Evolutionary conservation across 2,888 invertebrate genomes (phyloP).

Genomic region (Callosobruchus maculatus): DNA sequence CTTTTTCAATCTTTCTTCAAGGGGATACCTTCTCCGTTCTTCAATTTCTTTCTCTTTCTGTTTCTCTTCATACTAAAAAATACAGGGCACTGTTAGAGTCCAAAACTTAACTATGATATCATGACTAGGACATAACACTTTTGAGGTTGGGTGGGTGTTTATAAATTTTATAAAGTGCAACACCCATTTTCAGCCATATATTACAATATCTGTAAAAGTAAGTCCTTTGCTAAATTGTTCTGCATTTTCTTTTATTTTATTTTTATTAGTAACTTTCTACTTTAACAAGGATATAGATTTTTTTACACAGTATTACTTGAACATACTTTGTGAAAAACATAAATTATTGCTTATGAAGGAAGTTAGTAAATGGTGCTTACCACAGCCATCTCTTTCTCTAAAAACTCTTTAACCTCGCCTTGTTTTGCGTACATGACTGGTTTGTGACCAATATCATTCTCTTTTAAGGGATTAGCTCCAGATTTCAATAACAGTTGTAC

Average conservation of each 20-base stretch:
- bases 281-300: too few species aligned
- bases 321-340: too few species aligned
- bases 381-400: slow-evolving; percentile 54
- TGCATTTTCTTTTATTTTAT: too few species aligned
- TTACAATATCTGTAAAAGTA: too few species aligned
- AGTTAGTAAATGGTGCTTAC: slow-evolving; percentile 28
- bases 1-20: slow-evolving; percentile 78
- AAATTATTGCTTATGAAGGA: too few species aligned
- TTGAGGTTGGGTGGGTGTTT: neutral
- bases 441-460: slow-evolving; percentile 75
- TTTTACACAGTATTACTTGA: too few species aligned
- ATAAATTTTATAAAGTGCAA: too few species aligned
- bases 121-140: neutral
- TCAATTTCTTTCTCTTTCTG: slow-evolving; percentile 66
- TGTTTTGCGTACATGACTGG: slow-evolving; percentile 72
- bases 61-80: slow-evolving; percentile 51
- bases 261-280: too few species aligned
- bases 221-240: too few species aligned
- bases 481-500: slow-evolving; percentile 65
- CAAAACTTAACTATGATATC: neutral
- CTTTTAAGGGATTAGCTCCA: slow-evolving; percentile 70
- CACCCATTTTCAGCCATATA: too few species aligned
- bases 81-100: neutral
- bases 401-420: slow-evolving; percentile 59
- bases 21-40: slow-evolving; percentile 74